phyloP scores from a whole-genome alignment of 2,113 vertebrate genomes.

The Zosterops lateralis region DNA sequence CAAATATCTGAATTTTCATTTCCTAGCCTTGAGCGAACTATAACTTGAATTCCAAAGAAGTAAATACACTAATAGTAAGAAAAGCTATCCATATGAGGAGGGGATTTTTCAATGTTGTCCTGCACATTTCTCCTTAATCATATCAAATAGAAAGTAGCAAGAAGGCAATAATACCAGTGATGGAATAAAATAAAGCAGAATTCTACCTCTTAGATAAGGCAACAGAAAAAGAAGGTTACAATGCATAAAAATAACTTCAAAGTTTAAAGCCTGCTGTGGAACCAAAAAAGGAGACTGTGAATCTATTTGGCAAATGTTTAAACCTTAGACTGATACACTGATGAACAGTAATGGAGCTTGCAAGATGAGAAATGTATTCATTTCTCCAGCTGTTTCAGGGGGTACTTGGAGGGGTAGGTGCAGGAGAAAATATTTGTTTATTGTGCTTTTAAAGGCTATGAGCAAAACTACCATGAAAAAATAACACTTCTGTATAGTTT shows the following conservation, averaged over 20 bases:
- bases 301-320: not conserved
- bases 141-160: not conserved
- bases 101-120: rapidly evolving
- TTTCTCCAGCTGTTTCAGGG: not conserved
- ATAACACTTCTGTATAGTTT: not conserved
- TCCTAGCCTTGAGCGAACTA: not conserved
- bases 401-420: not conserved
- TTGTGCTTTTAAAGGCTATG: not conserved
- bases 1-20: not conserved
- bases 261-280: not conserved
- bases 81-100: not conserved
- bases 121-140: not conserved
- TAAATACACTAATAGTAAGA: not conserved
- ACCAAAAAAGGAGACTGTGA: not conserved
- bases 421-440: not conserved
- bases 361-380: not conserved
- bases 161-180: not conserved
- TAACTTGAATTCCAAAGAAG: not conserved
- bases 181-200: not conserved
- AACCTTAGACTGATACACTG: not conserved
- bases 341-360: not conserved
- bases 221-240: not conserved
- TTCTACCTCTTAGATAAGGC: not conserved
- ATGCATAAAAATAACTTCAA: not conserved
- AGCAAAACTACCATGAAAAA: not conserved